Base-by-base conservation (phyloP, 2,113 vertebrate species). In the Climacteris rufus region DNA sequence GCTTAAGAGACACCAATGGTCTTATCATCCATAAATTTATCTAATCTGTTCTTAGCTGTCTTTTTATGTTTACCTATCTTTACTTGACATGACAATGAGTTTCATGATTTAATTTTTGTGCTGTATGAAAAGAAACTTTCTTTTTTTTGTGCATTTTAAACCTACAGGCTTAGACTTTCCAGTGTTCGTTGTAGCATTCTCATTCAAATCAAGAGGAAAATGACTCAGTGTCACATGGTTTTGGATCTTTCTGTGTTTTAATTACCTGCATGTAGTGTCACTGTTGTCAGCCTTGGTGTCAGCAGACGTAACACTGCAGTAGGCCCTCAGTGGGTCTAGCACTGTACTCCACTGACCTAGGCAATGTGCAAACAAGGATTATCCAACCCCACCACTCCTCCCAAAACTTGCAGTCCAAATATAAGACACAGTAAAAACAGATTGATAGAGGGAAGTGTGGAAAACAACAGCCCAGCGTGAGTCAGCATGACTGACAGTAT, bases 151-250 rank as follows among this genome's bases (percentile, higher is more conserved):
- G 6, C 9, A 27, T 87, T 85, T 89, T 72, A 83, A 92, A 6
- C 63, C 47, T 88, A 7, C 13, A 80, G 68, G 47, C 53, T 90
- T 52, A 83, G n/a, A 68, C 11, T 39, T 93, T 75, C 31, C n/a
- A 88, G 49, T 47, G 31, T 83, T 93, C 1, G 0, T 52, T 74
- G 47, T 52, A 88, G 4, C 45, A 49, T 86, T 90, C 52, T 90
- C 40, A 83, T 88, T 86, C 54, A 94, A 59, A 93, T 64, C 33
- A 81, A 87, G 50, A 75, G n/a, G 42, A 93, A 91, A 92, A 90
- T 80, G 5, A 90, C 63, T 91, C 71, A 52, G 24, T 4, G 9
- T 12, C 59, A 64, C 42, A n/a, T 3, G 7, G 7, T 11, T 86
- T 65, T 70, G 56, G 22, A 71, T 59, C 14, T 60, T 69, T 72